Percentiles rank a stretch among this genome's conserved stretches.
Evolutionary conservation across 2,113 vertebrate species (phyloP).

Genomic region (Pipa parva): DNA sequence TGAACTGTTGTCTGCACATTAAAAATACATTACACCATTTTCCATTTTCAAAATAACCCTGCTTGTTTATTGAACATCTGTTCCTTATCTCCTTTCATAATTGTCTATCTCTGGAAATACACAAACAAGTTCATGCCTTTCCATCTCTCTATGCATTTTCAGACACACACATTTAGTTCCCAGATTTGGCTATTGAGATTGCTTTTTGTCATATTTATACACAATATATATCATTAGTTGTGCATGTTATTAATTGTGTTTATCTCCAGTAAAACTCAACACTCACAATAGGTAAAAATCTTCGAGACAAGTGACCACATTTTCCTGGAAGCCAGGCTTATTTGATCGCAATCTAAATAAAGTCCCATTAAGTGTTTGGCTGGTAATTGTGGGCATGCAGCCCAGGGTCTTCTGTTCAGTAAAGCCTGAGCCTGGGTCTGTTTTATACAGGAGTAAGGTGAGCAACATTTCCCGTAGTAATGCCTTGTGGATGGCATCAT

Average conservation of each 20-base stretch:
- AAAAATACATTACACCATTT: too few relatives aligned
- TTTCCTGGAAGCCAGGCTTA: constrained; percentile 30
- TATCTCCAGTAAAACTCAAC: constrained; percentile 5
- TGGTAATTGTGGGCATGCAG: constrained; percentile 55
- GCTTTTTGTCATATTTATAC: constrained; percentile 11
- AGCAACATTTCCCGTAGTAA: constrained; percentile 51
- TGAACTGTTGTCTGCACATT: too few relatives aligned
- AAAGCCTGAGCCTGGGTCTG: constrained; percentile 53
- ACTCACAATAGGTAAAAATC: constrained; percentile 19
- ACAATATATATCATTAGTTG: constrained; percentile 2
- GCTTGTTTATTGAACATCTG: too few relatives aligned
- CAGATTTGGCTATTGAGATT: not conserved
- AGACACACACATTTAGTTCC: too few relatives aligned
- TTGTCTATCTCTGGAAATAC: not conserved
- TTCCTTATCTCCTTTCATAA: too few relatives aligned
- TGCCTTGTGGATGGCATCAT: constrained; percentile 52
- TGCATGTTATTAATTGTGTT: constrained; percentile 4
- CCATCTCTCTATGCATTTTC: too few relatives aligned
- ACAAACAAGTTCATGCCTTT: constrained; percentile 4
- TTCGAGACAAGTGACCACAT: constrained; percentile 28
- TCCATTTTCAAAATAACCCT: too few relatives aligned
- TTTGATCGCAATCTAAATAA: constrained; percentile 40
- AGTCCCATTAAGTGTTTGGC: constrained; percentile 59
- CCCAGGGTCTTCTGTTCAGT: constrained; percentile 56
- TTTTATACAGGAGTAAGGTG: constrained; percentile 51